Evolutionary conservation across 2,888 invertebrate genomes (phyloP).

Genomic region (Brachypterus glaber): DNA sequence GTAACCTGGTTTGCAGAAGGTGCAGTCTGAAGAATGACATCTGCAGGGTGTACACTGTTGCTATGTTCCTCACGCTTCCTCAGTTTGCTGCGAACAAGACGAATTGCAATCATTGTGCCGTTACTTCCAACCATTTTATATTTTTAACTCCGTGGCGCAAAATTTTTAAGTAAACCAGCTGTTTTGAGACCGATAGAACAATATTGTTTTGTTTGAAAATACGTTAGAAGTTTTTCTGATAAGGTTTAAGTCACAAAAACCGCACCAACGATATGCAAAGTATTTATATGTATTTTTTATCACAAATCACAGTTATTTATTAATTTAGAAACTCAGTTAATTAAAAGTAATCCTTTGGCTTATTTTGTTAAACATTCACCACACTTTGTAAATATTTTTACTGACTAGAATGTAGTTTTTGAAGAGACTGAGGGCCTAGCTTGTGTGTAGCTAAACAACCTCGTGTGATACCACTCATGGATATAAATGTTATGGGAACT

Average conservation of each 20-base stretch:
- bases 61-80: slow-evolving; percentile 75
- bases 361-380: slow-evolving; percentile 7
- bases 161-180: slow-evolving; percentile 36
- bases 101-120: slow-evolving; percentile 79
- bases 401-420: slow-evolving; percentile 27
- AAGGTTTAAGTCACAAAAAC: too few species aligned
- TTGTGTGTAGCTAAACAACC: slow-evolving; percentile 28
- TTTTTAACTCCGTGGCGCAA: slow-evolving; percentile 27
- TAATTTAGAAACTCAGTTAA: background rate
- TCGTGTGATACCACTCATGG: slow-evolving; percentile 16
- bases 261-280: too few species aligned
- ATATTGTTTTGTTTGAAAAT: too few species aligned
- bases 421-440: slow-evolving; percentile 28
- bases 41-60: slow-evolving; percentile 59
- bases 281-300: background rate
- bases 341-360: slow-evolving; percentile 13
- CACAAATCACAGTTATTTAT: slow-evolving; percentile 11
- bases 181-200: slow-evolving; percentile 33
- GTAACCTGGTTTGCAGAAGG: slow-evolving; percentile 36
- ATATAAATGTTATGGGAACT: background rate
- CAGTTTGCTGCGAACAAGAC: slow-evolving; percentile 85
- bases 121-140: slow-evolving; percentile 73
- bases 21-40: slow-evolving; percentile 52
- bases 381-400: slow-evolving; percentile 6
- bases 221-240: too few species aligned